Percentiles rank a stretch among this genome's conserved stretches.
Evolutionary conservation across 2,888 invertebrate species (phyloP).

Genomic region (Acrobasis suavella): DNA sequence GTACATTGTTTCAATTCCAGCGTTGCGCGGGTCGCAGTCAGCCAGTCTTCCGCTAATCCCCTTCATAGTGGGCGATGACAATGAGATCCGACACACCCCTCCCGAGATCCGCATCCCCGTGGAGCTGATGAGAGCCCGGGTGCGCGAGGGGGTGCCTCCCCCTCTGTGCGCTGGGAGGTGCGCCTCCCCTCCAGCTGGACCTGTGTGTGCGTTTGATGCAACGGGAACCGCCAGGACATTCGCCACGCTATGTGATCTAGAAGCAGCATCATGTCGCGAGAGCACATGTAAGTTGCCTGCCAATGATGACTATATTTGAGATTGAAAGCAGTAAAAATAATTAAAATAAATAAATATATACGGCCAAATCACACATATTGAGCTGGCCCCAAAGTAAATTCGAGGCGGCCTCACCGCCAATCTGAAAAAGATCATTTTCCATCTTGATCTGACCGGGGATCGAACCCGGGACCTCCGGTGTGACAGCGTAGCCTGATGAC

Average conservation of each 20-base stretch:
- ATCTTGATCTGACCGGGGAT: too few species aligned
- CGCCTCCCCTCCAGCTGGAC: slow-evolving; percentile 70
- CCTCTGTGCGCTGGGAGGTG: slow-evolving; percentile 71
- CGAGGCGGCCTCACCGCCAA: too few species aligned
- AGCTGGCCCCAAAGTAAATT: too few species aligned
- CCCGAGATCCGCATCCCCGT: slow-evolving; percentile 46
- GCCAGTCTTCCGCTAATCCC: slow-evolving; percentile 65
- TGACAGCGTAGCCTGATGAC: too few species aligned
- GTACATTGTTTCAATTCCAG: slow-evolving; percentile 44
- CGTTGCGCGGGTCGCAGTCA: slow-evolving; percentile 57
- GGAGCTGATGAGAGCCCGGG: slow-evolving; percentile 52
- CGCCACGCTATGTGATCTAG: slow-evolving; percentile 81
- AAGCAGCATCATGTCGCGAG: slow-evolving; percentile 80
- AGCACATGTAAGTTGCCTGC: slow-evolving; percentile 75
- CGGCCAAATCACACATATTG: too few species aligned
- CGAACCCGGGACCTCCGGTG: too few species aligned
- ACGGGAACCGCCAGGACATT: slow-evolving; percentile 81
- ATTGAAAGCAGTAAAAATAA: too few species aligned
- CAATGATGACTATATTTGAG: too few species aligned
- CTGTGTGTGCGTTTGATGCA: slow-evolving; percentile 83
- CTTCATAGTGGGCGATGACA: slow-evolving; percentile 50
- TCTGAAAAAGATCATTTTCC: too few species aligned
- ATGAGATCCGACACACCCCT: slow-evolving; percentile 44
- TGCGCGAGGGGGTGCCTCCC: slow-evolving; percentile 69
- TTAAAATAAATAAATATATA: too few species aligned